A percentile compares a stretch with the other conserved stretches of the same genome.
These are phyloP conservation scores for Apotomis capreana DNA, from an alignment of 2,888 invertebrate species.

Conservation along the genomic window DNA sequence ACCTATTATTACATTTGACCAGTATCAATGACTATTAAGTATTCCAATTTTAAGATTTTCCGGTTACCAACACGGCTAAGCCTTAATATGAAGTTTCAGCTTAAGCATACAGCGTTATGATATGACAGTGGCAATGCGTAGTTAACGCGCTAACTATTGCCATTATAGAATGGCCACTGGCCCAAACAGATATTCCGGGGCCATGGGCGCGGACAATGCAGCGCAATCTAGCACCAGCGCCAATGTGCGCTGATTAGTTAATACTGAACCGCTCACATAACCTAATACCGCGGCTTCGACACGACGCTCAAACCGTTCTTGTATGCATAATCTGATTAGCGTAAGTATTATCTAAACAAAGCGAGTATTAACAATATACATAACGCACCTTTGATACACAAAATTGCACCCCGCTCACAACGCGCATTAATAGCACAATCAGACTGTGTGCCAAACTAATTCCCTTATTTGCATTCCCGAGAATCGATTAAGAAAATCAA, in stretches of 20 bases:
- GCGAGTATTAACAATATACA: conserved; percentile 71
- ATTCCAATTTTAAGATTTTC: conserved; percentile 1
- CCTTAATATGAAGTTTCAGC: conserved; percentile 31
- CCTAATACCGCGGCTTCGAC: conserved; percentile 69
- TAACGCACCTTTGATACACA: conserved; percentile 52
- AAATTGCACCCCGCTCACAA: conserved; percentile 33
- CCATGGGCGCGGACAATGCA: conserved; percentile 79
- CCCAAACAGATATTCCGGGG: conserved; percentile 83
- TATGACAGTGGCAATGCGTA: conserved; percentile 50
- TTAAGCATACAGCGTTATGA: conserved; percentile 37
- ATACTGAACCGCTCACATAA: conserved; percentile 76
- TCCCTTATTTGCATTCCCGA: conserved; percentile 65
- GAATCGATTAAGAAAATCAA: conserved; percentile 83
- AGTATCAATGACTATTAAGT: not conserved
- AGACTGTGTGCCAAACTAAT: conserved; percentile 48
- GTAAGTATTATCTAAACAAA: conserved; percentile 76
- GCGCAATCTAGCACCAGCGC: conserved; percentile 77
- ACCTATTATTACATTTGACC: too few species aligned
- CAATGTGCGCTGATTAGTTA: conserved; percentile 82
- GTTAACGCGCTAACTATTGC: conserved; percentile 71
- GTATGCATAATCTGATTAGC: conserved; percentile 83
- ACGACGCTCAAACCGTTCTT: conserved; percentile 73
- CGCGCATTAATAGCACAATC: conserved; percentile 37
- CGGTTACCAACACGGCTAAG: conserved; percentile 1
- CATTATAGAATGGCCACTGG: conserved; percentile 79